Evolutionary conservation across 2,888 invertebrate species (phyloP), one percentile per base, ranked within the genome.

Genomic region (Holacanthella duospinosa): DNA sequence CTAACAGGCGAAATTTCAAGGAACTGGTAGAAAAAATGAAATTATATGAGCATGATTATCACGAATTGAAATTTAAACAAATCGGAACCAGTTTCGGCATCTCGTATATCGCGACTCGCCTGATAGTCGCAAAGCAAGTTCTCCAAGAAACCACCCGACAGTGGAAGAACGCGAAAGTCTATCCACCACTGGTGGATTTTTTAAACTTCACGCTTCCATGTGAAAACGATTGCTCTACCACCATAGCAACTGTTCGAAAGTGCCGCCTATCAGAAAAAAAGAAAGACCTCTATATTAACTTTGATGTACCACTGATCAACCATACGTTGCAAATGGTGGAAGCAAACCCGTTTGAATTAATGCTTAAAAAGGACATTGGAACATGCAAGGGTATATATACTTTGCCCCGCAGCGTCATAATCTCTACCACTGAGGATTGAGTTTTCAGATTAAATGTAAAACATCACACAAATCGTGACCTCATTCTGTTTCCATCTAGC

Each of bases 261-360:
- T 67, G 67, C 44, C 2, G 2, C 0, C 26, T 68, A 57, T 3
- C 1, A 0, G n/a, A 9, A 1, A 43, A 62, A 2, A 59, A 12
- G 27, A 54, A 59, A 19, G 59, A 55, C 43, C 25, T 66, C 1
- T 1, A 54, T 1, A 1, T 68, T 21, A 53, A 63, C 29, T 68
- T 66, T 29, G 61, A 61, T 1, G 24, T 68, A 2, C 68, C 68
- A 16, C 1, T 58, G 0, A 28, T 66, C 2, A 59, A 62, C 29
- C 24, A 24, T 1, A 60, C 58, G 16, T 29, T 66, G 2, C 43
- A 29, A 1, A 6, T 59, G n/a, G 60, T 68, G 28, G 63, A 65
- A 44, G 64, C 68, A 0, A 66, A 65, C 21, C 58, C 68, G n/a
- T 68, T 68, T 26, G 25, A 28, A 12, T 44, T 66, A 0, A 55